Evolutionary conservation across 2,797 vertebrate genomes (phyloP), one percentile per base, ranked within the genome.

Genomic region (Melanotaenia trifasciata): DNA sequence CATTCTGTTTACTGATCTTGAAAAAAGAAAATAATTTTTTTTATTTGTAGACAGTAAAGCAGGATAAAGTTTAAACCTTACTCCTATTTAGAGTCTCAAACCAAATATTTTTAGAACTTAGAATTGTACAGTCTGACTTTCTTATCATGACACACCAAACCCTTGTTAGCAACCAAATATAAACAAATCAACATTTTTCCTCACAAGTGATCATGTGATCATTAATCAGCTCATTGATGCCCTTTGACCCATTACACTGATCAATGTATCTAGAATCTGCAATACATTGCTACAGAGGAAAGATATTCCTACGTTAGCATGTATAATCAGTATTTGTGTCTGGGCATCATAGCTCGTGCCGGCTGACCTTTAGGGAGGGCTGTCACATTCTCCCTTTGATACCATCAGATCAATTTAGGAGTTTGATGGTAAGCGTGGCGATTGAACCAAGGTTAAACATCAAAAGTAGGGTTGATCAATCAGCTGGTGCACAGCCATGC

Each of bases 371-470:
- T 64, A 1, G 8, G 11, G 38, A 65, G n/a, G 9, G 51, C 71
- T 59, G 65, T 87, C 80, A 72, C 70, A 86, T 72, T 89, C 71
- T 84, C 54, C 67, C 40, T 85, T 80, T 85, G 84, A 88, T 88
- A 72, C 76, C 63, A 50, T 54, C 35, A 8, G 65, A 88, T 87
- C 76, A 84, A 83, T 89, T 69, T 72, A 63, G 45, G 20, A 33
- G 13, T 74, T 81, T 62, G 43, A 2, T 8, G 64, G 78, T 71
- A 76, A 38, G 64, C 4, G 43, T 60, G 45, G 33, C 66, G 50
- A 72, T 59, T 62, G 61, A 70, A 67, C 32, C 68, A 79, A 89
- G 83, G 81, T 84, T 74, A 76, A 67, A 78, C 67, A 74, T 84
- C 76, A 88, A 68, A 72, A 64, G 70, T 59, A 64, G 58, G 56